Evolutionary conservation across 2,113 vertebrate species (phyloP).

Genomic region (Cariama cristata): DNA sequence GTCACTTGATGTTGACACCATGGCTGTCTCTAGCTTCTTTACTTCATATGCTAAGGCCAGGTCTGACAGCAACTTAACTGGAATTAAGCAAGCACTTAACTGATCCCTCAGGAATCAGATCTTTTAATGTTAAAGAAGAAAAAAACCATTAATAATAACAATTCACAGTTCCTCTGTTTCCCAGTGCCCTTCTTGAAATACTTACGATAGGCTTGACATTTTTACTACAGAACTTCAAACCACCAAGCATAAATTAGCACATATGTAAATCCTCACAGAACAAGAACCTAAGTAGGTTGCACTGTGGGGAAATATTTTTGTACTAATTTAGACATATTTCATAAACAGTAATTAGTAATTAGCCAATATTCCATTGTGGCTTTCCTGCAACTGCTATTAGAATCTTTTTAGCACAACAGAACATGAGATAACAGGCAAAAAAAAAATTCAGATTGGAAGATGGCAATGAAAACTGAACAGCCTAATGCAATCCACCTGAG

Average conservation of each 20-base stretch:
- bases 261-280: not conserved
- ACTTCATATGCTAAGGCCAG: not conserved
- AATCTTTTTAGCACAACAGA: not conserved
- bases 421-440: not conserved
- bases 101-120: not conserved
- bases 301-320: not conserved
- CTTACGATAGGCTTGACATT: not conserved
- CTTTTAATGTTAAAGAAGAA: not conserved
- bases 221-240: not conserved
- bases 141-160: not conserved
- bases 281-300: not conserved
- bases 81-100: not conserved
- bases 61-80: not conserved
- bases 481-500: not conserved
- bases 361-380: not conserved
- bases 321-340: constrained; percentile 8
- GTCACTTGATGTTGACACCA: not conserved
- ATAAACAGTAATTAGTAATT: constrained; percentile 6
- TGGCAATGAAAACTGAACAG: not conserved
- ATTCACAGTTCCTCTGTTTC: not conserved
- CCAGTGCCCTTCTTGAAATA: not conserved
- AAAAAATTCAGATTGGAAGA: not conserved
- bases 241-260: not conserved
- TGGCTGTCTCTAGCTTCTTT: not conserved
- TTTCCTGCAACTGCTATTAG: not conserved